Percentiles rank a stretch among this genome's conserved stretches.
Evolutionary conservation across 23 tunicate species (phyloP).

Genomic region (Trididemnum miniatum): DNA sequence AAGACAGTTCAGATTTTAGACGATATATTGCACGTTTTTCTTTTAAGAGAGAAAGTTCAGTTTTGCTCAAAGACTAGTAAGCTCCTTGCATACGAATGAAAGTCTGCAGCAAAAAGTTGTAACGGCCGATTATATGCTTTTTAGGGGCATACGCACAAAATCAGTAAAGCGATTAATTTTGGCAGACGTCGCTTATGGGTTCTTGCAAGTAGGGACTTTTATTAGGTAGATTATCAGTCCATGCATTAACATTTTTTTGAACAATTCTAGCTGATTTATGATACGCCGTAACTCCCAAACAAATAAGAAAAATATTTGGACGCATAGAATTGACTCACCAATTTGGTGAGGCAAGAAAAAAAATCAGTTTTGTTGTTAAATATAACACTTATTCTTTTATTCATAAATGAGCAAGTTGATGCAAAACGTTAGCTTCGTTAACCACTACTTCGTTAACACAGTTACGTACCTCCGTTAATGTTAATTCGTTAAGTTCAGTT

Average conservation of each 20-base stretch:
- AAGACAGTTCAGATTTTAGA: neutral
- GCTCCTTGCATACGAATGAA: neutral
- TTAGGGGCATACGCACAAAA: neutral
- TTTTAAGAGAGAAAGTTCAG: neutral
- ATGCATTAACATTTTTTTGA: neutral
- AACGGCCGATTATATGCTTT: slow-evolving; percentile 3
- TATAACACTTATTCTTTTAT: neutral
- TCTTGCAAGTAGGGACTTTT: neutral
- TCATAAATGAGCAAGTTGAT: no score
- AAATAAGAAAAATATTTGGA: neutral
- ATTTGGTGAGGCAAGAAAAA: neutral
- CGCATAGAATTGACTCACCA: neutral
- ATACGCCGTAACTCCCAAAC: neutral
- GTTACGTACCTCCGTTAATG: no score
- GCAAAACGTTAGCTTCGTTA: no score
- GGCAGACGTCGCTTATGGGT: neutral
- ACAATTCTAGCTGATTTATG: neutral
- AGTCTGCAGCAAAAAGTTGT: neutral
- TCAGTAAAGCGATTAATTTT: neutral
- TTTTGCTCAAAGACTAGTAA: slow-evolving; percentile 2
- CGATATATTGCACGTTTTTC: neutral
- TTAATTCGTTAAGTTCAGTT: no score
- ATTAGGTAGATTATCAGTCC: neutral
- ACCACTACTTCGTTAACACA: no score
- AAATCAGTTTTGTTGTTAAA: neutral